phyloP scores from a whole-genome alignment of 2,888 invertebrate species.

The Tubulanus polymorphus region DNA sequence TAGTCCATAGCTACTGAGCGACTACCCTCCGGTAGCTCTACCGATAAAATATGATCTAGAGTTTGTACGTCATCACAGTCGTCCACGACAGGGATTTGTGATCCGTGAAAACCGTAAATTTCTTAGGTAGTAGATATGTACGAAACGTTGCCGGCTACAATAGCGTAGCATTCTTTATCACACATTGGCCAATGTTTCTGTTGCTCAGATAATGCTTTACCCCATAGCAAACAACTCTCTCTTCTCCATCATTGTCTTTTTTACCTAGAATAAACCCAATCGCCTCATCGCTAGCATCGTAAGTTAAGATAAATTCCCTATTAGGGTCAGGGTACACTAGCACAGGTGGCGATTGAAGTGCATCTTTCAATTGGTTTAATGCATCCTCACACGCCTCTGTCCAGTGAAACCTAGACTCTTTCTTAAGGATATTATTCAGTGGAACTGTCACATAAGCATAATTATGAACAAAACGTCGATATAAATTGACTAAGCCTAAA shows the following conservation, averaged over 20 bases:
- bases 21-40: too few relatives aligned
- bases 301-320: conserved; percentile 16
- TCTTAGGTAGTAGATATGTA: conserved; percentile 16
- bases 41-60: too few relatives aligned
- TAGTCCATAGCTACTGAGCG: too few relatives aligned
- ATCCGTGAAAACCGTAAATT: conserved; percentile 23
- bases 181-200: conserved; percentile 18
- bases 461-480: conserved; percentile 42
- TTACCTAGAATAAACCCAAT: conserved; percentile 25
- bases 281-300: conserved; percentile 20
- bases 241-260: conserved; percentile 13
- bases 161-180: conserved; percentile 21
- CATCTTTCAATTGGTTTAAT: conserved; percentile 35
- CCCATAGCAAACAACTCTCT: conserved; percentile 20
- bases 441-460: conserved; percentile 32
- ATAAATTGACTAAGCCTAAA: conserved; percentile 39
- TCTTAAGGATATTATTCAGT: conserved; percentile 34
- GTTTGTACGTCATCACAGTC: conserved; percentile 20
- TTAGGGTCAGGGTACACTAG: conserved; percentile 22
- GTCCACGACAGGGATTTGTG: conserved; percentile 19
- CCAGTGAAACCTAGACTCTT: conserved; percentile 33
- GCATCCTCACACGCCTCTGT: conserved; percentile 29
- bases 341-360: conserved; percentile 21
- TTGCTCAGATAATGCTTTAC: conserved; percentile 13
- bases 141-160: conserved; percentile 21